Conservation (phyloP, 2,797 vertebrate species). For the Eleutherodactylus coqui region DNA sequence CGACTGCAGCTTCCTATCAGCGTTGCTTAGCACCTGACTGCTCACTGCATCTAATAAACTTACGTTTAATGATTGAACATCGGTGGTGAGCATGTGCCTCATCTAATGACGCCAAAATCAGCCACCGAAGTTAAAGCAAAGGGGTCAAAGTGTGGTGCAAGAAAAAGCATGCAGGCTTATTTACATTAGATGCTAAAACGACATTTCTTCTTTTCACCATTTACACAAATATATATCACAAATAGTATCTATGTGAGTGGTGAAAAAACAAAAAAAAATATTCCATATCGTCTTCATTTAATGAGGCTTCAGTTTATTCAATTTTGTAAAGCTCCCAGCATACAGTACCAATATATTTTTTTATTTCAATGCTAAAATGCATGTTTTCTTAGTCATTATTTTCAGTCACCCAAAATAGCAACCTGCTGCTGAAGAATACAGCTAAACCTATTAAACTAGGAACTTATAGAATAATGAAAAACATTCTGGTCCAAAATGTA, state of each 20-base stretch:
- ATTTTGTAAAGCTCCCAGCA: background rate
- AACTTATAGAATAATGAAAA: conserved; percentile 50
- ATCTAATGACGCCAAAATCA: too few species aligned
- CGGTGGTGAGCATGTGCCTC: too few species aligned
- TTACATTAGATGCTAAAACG: too few species aligned
- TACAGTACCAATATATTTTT: background rate
- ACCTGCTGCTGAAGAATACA: conserved; percentile 37
- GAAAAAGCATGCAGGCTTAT: too few species aligned
- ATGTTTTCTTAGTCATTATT: conserved; percentile 43
- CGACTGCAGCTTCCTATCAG: too few species aligned
- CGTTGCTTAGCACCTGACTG: too few species aligned
- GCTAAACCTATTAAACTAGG: conserved; percentile 41
- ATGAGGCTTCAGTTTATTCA: background rate
- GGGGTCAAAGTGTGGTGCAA: too few species aligned
- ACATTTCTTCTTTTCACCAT: too few species aligned
- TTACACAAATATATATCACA: too few species aligned
- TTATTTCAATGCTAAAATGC: conserved; percentile 6
- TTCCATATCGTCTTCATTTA: background rate
- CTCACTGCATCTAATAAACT: too few species aligned
- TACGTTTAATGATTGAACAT: too few species aligned
- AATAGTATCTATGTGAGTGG: background rate
- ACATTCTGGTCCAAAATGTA: conserved; percentile 37
- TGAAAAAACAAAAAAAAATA: background rate
- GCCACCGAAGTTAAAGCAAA: too few species aligned
- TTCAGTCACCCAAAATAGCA: conserved; percentile 43